These are phyloP conservation scores for Phrynosoma blainvillii DNA, from an alignment of 2,113 vertebrate species.

Conservation along the genomic window DNA sequence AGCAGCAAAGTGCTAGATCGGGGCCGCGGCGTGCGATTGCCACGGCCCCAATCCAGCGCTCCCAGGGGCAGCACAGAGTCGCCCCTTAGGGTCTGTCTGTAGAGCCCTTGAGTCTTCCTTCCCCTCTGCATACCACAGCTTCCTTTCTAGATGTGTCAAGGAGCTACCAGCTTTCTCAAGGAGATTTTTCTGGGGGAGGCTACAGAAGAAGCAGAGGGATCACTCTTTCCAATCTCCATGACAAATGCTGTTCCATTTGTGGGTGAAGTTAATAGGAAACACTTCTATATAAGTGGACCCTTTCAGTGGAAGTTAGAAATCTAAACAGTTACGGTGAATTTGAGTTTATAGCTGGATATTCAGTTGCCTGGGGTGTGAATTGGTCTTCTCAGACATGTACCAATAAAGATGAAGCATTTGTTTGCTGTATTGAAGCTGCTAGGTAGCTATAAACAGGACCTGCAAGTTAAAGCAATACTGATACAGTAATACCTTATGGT, in stretches of 20 bases:
- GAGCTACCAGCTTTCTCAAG: not conserved
- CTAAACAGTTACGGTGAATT: not conserved
- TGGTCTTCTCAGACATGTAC: not conserved
- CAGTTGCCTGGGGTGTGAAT: not conserved
- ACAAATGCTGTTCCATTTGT: not conserved
- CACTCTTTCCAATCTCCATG: not conserved
- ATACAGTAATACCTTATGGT: not conserved
- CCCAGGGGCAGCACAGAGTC: too few species aligned
- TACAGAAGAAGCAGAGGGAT: not conserved
- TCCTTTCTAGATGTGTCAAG: not conserved
- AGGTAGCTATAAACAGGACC: not conserved
- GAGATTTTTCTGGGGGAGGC: not conserved
- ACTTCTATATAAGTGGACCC: not conserved
- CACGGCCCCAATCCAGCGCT: too few species aligned
- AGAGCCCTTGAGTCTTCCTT: not conserved
- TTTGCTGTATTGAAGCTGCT: not conserved
- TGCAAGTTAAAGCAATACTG: not conserved
- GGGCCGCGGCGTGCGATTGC: too few species aligned
- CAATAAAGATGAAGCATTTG: not conserved
- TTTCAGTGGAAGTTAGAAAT: not conserved
- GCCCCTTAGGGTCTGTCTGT: too few species aligned
- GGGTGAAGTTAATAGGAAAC: not conserved
- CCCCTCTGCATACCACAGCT: not conserved
- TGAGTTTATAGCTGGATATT: constrained; percentile 23
- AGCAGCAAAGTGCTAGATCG: too few species aligned